phyloP scores from a whole-genome alignment of 1,140 invertebrate species.

The Cotesia chilonis region DNA sequence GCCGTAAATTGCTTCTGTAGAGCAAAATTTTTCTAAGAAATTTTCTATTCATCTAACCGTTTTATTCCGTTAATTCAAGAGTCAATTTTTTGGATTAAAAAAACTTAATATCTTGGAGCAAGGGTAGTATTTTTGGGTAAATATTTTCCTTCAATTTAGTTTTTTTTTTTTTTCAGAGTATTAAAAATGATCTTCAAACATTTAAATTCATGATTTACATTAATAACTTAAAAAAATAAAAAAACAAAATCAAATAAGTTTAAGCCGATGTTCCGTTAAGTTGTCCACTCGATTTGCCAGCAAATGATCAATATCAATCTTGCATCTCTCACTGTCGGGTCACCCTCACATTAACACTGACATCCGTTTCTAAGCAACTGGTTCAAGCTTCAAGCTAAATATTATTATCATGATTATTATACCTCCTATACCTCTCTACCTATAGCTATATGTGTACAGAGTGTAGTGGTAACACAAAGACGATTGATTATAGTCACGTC shows the following conservation, averaged over 20 bases:
- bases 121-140: too few relatives aligned
- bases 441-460: neutral
- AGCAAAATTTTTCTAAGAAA: too few relatives aligned
- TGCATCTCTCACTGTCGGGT: conserved; percentile 6
- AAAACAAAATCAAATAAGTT: neutral
- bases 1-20: too few relatives aligned
- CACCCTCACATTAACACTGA: conserved; percentile 21
- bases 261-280: neutral
- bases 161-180: too few relatives aligned
- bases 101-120: too few relatives aligned
- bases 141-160: too few relatives aligned
- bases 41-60: too few relatives aligned
- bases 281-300: conserved; percentile 6
- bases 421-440: conserved; percentile 3
- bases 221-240: neutral
- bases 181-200: too few relatives aligned
- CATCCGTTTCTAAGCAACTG: conserved; percentile 15
- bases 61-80: too few relatives aligned
- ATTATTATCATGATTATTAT: too few relatives aligned
- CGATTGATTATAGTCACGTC: conserved; percentile 1
- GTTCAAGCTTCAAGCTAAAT: neutral
- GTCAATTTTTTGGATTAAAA: too few relatives aligned
- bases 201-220: neutral
- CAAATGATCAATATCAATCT: conserved; percentile 32
- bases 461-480: conserved; percentile 18